These are phyloP conservation scores for Actias luna DNA, from an alignment of 2,888 invertebrate species.

Conservation along the genomic window DNA sequence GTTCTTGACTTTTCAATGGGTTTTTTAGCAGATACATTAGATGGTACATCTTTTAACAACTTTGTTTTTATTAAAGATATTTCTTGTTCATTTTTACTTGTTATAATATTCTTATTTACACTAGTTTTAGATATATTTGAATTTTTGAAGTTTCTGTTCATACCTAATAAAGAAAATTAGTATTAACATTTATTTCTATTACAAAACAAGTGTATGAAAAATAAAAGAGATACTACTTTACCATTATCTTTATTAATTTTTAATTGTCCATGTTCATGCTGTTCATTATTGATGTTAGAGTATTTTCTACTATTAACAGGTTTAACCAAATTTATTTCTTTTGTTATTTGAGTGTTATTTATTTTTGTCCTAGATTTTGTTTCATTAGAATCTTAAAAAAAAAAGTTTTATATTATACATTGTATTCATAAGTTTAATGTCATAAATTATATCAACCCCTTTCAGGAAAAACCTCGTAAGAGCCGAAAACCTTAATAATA, in stretches of 20 bases:
- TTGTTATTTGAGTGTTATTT: constrained; percentile 40
- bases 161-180: neutral
- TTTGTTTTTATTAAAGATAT: constrained; percentile 40
- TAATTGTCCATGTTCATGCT: constrained; percentile 35
- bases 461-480: no score
- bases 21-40: constrained; percentile 32
- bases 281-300: constrained; percentile 30
- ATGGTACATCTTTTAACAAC: constrained; percentile 36
- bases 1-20: constrained; percentile 32
- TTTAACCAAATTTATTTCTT: constrained; percentile 37
- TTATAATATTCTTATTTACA: constrained; percentile 46
- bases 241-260: constrained; percentile 44
- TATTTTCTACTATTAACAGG: constrained; percentile 37
- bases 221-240: constrained; percentile 22
- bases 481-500: no score
- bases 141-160: constrained; percentile 11
- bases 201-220: neutral
- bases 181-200: neutral
- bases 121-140: constrained; percentile 42
- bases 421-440: neutral
- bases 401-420: neutral
- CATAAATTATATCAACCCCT: neutral
- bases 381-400: constrained; percentile 56
- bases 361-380: constrained; percentile 46
- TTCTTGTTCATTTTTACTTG: constrained; percentile 51